Conservation (phyloP, 2,888 invertebrate genomes). For the Zygothrica quintamaculata region DNA sequence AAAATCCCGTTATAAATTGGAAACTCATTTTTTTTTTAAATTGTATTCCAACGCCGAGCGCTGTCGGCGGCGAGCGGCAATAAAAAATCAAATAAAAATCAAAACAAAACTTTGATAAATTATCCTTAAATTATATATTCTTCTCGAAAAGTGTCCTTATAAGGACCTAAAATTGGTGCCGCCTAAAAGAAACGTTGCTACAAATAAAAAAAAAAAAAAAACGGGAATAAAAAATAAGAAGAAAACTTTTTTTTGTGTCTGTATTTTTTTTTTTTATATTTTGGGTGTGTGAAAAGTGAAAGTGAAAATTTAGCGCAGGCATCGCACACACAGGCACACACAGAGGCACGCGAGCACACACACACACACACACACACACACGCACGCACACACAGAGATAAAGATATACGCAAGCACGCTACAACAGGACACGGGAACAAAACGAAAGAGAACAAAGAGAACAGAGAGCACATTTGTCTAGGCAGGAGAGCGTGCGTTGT, state of each 20-base stretch:
- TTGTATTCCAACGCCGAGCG: no score
- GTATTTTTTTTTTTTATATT: constrained; percentile 52
- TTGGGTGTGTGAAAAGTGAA: constrained; percentile 83
- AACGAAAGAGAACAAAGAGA: constrained; percentile 43
- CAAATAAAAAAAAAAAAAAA: no score
- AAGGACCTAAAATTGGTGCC: no score
- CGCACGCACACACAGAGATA: neutral
- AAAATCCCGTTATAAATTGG: no score
- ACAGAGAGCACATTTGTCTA: constrained; percentile 18
- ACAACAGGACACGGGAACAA: constrained; percentile 41
- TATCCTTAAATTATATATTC: neutral
- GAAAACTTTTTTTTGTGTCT: constrained; percentile 18
- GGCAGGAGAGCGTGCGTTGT: constrained; percentile 42
- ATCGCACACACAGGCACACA: constrained; percentile 23
- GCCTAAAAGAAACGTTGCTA: no score
- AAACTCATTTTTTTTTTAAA: no score
- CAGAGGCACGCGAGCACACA: constrained; percentile 27
- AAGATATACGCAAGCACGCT: constrained; percentile 19
- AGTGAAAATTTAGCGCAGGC: constrained; percentile 82
- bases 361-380: constrained; percentile 8
- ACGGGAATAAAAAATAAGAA: no score
- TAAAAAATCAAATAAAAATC: no score
- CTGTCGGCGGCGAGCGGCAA: constrained; percentile 50
- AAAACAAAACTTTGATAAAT: no score
- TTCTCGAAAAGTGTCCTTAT: neutral